Evolutionary conservation across 2,888 invertebrate genomes (phyloP).

Genomic region (Thyatira batis): DNA sequence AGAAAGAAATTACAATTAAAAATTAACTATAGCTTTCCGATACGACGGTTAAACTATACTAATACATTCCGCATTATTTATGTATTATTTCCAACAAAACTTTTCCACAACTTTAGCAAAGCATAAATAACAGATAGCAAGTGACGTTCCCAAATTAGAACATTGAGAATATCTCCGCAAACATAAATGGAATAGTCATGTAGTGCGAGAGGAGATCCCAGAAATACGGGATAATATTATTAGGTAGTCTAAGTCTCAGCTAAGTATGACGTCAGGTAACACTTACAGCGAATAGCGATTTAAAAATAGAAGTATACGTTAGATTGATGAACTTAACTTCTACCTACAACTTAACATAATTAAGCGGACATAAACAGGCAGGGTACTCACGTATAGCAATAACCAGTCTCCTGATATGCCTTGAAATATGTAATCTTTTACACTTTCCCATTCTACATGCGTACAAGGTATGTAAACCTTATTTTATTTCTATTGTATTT

Average conservation of each 20-base stretch:
- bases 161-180: conserved; percentile 47
- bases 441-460: no score
- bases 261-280: conserved; percentile 37
- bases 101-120: conserved; percentile 32
- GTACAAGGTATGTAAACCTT: no score
- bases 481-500: no score
- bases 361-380: no score
- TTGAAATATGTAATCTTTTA: no score
- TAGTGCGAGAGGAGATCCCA: conserved; percentile 53
- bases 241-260: conserved; percentile 40
- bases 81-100: conserved; percentile 33
- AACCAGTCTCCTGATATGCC: no score
- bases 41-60: conserved; percentile 15
- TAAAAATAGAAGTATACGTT: conserved; percentile 25
- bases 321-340: conserved; percentile 9
- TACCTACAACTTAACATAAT: no score
- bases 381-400: no score
- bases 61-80: no score
- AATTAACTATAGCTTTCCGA: not conserved
- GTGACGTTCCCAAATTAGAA: conserved; percentile 57
- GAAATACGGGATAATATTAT: conserved; percentile 61
- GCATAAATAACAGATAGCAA: conserved; percentile 33
- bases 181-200: conserved; percentile 77
- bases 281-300: conserved; percentile 37
- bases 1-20: not conserved